Evolutionary conservation across 2,888 invertebrate genomes (phyloP).

Genomic region (Alentia gelatinosa): DNA sequence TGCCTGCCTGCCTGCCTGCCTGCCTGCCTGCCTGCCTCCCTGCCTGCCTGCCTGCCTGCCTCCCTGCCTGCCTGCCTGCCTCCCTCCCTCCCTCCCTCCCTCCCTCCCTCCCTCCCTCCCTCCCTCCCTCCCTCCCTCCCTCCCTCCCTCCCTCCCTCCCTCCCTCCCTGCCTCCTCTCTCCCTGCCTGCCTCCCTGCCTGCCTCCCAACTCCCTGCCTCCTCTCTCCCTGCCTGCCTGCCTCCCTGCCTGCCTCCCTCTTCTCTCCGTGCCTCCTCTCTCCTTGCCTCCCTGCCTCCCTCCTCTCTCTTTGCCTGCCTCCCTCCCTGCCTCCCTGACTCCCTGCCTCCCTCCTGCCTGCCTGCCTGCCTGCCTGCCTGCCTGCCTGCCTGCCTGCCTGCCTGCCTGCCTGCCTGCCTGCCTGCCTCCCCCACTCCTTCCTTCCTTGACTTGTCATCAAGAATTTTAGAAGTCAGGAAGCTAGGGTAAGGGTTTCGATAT

Average conservation of each 20-base stretch:
- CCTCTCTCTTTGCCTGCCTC: background rate
- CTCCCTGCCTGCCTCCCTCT: background rate
- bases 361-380: background rate
- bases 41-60: no score
- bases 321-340: background rate
- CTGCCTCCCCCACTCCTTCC: no score
- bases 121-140: background rate
- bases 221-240: background rate
- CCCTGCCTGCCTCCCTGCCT: background rate
- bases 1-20: no score
- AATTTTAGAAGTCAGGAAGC: no score
- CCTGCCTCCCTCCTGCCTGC: no score
- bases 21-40: no score
- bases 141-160: conserved; percentile 1
- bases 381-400: no score
- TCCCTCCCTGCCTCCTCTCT: background rate
- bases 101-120: background rate
- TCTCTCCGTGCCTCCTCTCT: background rate
- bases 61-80: background rate
- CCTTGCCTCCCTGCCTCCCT: background rate
- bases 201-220: background rate
- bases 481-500: no score
- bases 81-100: background rate
- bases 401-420: no score
- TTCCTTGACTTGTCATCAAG: no score